Conservation (phyloP, 2,888 invertebrate species). For the Meiosimyza decipiens region DNA sequence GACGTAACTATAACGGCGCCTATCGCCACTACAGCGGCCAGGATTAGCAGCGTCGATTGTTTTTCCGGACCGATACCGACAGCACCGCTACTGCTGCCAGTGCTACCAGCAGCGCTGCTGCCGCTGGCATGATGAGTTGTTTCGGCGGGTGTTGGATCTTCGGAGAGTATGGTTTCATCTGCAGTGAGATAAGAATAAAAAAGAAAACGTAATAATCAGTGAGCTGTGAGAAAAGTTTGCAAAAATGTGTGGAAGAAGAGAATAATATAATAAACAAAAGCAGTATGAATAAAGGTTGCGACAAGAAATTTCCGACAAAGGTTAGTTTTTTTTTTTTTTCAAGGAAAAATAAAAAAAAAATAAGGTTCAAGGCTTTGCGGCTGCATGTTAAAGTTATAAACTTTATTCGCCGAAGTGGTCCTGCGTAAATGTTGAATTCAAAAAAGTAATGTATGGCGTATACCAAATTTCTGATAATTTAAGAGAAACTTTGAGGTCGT, state of each 20-base stretch:
- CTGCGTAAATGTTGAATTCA: too few species aligned
- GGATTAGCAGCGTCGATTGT: slow-evolving; percentile 66
- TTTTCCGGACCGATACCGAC: slow-evolving; percentile 56
- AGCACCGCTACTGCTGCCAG: slow-evolving; percentile 45
- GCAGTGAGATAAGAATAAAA: slow-evolving; percentile 40
- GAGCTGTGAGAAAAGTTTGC: not conserved
- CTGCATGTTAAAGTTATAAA: too few species aligned
- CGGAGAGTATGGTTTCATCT: slow-evolving; percentile 67
- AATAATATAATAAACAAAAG: not conserved
- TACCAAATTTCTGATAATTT: too few species aligned
- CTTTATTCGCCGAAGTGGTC: too few species aligned
- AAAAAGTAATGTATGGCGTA: too few species aligned
- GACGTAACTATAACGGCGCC: slow-evolving; percentile 67
- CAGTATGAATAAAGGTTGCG: too few species aligned
- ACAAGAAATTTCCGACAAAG: too few species aligned
- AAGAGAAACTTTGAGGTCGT: too few species aligned
- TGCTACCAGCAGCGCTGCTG: slow-evolving; percentile 46
- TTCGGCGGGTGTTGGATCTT: slow-evolving; percentile 68
- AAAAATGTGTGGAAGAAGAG: not conserved
- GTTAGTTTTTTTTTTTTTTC: too few species aligned
- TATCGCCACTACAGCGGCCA: slow-evolving; percentile 67
- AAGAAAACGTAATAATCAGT: not conserved
- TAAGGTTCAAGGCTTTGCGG: too few species aligned
- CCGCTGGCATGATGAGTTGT: slow-evolving; percentile 65
- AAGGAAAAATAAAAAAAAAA: too few species aligned